A percentile compares a stretch with the other conserved stretches of the same genome.
These are phyloP conservation scores for Schizotus pectinicornis DNA, from an alignment of 2,888 invertebrate species.

Conservation along the genomic window DNA sequence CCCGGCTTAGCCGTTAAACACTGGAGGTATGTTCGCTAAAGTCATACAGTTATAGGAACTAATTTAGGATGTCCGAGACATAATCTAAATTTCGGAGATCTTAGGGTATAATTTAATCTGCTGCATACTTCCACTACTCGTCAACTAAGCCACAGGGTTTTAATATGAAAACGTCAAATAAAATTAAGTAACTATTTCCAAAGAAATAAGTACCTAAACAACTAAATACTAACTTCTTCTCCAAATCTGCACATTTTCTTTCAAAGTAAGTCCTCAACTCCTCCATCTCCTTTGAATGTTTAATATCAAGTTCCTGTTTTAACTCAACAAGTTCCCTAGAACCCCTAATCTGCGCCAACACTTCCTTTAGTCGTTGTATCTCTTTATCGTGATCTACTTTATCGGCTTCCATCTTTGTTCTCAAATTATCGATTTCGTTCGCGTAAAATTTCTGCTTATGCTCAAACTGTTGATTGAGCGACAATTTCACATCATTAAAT, in stretches of 20 bases:
- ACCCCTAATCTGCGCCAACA: constrained; percentile 65
- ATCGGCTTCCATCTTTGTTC: constrained; percentile 56
- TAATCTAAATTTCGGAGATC: no score
- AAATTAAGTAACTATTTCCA: no score
- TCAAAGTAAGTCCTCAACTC: constrained; percentile 81
- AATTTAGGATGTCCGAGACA: no score
- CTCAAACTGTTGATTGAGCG: constrained; percentile 41
- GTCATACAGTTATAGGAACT: no score
- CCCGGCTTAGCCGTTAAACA: no score
- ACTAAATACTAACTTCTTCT: constrained; percentile 68
- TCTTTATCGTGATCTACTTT: constrained; percentile 64
- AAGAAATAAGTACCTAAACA: no score
- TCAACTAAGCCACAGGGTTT: no score
- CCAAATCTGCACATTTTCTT: constrained; percentile 78
- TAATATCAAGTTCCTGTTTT: constrained; percentile 66
- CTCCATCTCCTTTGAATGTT: constrained; percentile 79
- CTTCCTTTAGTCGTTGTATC: constrained; percentile 62
- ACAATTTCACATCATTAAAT: constrained; percentile 41
- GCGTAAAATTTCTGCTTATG: constrained; percentile 37
- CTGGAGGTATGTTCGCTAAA: no score
- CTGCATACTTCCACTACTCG: no score
- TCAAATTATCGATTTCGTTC: constrained; percentile 42
- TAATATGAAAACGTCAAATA: constrained; percentile 1
- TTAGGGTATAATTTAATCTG: no score
- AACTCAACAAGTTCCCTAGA: constrained; percentile 64